Base-by-base conservation (phyloP, 2,113 vertebrate species). In the Pyrgilauda ruficollis region DNA sequence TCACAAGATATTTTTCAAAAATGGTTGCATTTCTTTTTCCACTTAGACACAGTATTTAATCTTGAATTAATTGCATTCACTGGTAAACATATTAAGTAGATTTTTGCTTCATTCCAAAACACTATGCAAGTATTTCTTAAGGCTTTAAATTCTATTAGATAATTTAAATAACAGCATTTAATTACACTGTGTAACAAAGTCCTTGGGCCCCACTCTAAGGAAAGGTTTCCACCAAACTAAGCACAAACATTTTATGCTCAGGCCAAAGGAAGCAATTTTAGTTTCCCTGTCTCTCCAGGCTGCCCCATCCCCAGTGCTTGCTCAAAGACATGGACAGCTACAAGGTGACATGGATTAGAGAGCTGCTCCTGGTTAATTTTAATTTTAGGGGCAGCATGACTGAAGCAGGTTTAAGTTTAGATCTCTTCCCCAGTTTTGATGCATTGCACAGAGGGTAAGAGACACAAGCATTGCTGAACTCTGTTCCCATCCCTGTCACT, bases 291-390 rank as follows among this genome's bases (percentile, higher is more conserved):
- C 22, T n/a, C 75, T 30, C 23, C 50, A 16, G 23, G 44, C 53
- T 73, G 72, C n/a, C 35, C 47, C 4, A 1, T 11, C 58, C 33
- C 58, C 64, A 55, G 18, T 0, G 2, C 35, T 58, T 67, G 46
- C 46, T 26, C 10, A 5, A 35, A 72, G 76, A 24, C 56, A 10
- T 7, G 50, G 35, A 44, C 70, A 95, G 43, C 43, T 7, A n/a
- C 63, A 37, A 0, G 0, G 23, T 13, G n/a, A 43, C 35, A 13
- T 0, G 6, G 35, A 70, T 28, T 30, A 50, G 15, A 41, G 39
- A 74, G 47, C 1, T 27, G 50, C 64, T 84, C 43, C 31, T 11
- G 17, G 37, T 26, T 69, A 16, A 86, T 67, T 89, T 89, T 64
- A 77, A 43, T 62, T 78, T 72, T 1, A 13, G 35, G 23, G 24